Percentiles rank a stretch among this genome's conserved stretches.
Evolutionary conservation across 30 jellyfish, hydroid and myxozoan species (phyloP).

Genomic region (Pseudorhiza aurosa): DNA sequence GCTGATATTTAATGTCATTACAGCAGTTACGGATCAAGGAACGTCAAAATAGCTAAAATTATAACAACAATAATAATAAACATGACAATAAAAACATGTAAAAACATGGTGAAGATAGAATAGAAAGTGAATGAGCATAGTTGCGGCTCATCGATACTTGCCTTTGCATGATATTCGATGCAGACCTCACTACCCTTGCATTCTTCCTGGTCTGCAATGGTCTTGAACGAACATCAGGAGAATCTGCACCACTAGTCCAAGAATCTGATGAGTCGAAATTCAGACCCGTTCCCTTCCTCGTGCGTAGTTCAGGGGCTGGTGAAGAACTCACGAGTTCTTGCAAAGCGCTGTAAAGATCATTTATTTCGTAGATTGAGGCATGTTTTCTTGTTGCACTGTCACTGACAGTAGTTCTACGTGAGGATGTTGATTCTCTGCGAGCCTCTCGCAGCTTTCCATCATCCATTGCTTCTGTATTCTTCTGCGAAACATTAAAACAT

Average conservation of each 20-base stretch:
- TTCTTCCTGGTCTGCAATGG: not conserved
- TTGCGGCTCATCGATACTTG: not conserved
- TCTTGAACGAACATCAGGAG: slow-evolving; percentile 51
- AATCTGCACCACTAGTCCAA: slow-evolving; percentile 64
- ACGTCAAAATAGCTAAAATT: too few relatives aligned
- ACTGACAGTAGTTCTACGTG: slow-evolving; percentile 16
- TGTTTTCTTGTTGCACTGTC: slow-evolving; percentile 64
- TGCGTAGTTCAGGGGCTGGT: slow-evolving; percentile 41
- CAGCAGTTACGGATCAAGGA: too few relatives aligned
- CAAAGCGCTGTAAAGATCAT: slow-evolving; percentile 85
- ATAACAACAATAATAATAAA: too few relatives aligned
- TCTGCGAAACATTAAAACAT: too few relatives aligned
- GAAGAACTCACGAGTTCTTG: slow-evolving; percentile 82
- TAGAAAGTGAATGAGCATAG: too few relatives aligned
- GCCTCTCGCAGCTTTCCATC: slow-evolving; percentile 9
- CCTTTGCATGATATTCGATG: slow-evolving; percentile 38
- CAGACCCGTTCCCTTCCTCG: slow-evolving; percentile 16
- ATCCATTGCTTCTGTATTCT: too few relatives aligned
- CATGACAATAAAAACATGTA: too few relatives aligned
- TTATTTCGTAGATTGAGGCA: slow-evolving; percentile 83
- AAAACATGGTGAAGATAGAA: too few relatives aligned
- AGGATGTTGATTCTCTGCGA: slow-evolving; percentile 23
- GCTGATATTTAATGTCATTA: too few relatives aligned
- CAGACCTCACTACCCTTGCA: slow-evolving; percentile 23
- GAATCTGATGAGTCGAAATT: slow-evolving; percentile 55